Evolutionary conservation across 2,797 vertebrate genomes (phyloP).

Genomic region (Urosaurus nigricauda): DNA sequence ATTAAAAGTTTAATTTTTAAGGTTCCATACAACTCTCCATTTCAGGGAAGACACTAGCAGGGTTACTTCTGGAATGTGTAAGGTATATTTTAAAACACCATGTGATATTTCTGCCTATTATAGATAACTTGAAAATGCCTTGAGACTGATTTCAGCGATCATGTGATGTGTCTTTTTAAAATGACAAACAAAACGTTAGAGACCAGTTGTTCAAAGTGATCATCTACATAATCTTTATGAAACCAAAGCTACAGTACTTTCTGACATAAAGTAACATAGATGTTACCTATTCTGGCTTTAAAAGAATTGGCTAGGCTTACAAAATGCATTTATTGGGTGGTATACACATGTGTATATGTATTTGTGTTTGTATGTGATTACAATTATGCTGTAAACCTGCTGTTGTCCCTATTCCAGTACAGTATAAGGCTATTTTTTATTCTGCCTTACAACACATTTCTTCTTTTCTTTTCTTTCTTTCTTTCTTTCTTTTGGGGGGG

Average conservation of each 20-base stretch:
- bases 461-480: too few relatives aligned
- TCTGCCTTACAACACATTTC: not conserved
- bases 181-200: slow-evolving; percentile 13
- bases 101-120: not conserved
- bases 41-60: not conserved
- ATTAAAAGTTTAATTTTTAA: not conserved
- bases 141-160: slow-evolving; percentile 18
- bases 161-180: not conserved
- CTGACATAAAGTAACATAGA: not conserved
- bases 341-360: not conserved
- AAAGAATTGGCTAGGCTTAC: not conserved
- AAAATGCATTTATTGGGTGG: not conserved
- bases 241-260: too few relatives aligned
- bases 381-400: not conserved
- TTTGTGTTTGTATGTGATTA: not conserved
- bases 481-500: not conserved
- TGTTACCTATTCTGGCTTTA: not conserved
- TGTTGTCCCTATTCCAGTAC: not conserved
- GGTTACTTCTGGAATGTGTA: not conserved
- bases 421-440: slow-evolving; percentile 3
- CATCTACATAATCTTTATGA: not conserved
- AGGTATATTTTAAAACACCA: not conserved
- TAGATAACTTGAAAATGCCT: slow-evolving; percentile 13
- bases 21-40: not conserved
- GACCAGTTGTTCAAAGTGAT: too few relatives aligned